Conservation (phyloP, 2,888 invertebrate genomes). For the Rhimphoctona megacephalus region DNA sequence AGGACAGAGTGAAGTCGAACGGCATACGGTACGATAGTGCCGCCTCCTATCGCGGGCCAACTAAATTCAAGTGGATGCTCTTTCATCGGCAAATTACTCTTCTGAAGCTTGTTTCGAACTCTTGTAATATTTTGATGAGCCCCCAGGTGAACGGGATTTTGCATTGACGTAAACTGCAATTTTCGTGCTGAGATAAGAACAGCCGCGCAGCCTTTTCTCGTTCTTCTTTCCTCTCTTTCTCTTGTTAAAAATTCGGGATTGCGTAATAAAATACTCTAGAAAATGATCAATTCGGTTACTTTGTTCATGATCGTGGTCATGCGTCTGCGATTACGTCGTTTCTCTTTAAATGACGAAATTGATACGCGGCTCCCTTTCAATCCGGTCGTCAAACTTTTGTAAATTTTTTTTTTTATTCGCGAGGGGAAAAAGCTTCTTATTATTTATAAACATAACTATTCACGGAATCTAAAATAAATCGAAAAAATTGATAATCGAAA, state of each 20-base stretch:
- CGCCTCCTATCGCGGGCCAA: too few relatives aligned
- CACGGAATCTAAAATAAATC: too few relatives aligned
- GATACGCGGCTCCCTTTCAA: background rate
- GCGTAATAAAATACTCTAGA: conserved; percentile 3
- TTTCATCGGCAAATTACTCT: background rate
- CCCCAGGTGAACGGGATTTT: background rate
- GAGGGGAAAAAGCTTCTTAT: too few relatives aligned
- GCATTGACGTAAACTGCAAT: background rate
- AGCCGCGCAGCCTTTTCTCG: background rate
- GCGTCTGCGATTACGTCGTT: background rate
- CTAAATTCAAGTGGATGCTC: too few relatives aligned
- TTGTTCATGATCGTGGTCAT: background rate
- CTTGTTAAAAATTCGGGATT: background rate
- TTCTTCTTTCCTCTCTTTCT: background rate
- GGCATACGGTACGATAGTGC: background rate
- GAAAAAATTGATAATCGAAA: too few relatives aligned
- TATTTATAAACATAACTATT: too few relatives aligned
- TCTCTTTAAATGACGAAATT: background rate
- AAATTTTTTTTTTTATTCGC: background rate
- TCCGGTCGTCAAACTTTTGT: background rate
- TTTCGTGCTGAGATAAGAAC: background rate
- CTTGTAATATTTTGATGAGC: background rate
- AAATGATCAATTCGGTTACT: background rate
- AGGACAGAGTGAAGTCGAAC: background rate
- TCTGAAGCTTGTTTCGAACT: background rate